A percentile compares a stretch with the other conserved stretches of the same genome.
phyloP scores from a whole-genome alignment of 2,797 vertebrate species.

The Euphonia xanthogaster region DNA sequence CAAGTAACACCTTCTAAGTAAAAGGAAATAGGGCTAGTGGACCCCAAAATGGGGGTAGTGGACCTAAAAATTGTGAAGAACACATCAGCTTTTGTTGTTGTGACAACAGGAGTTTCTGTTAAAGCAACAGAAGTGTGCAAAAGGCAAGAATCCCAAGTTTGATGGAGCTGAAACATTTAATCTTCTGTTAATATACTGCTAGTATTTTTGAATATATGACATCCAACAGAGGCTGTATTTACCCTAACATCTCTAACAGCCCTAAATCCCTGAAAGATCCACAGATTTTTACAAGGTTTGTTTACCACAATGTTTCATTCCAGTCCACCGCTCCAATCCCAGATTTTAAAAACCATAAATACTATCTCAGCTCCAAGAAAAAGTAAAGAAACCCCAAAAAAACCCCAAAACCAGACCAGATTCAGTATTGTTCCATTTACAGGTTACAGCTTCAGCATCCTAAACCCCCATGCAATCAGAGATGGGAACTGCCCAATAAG shows the following conservation, averaged over 20 bases:
- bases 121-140: neutral
- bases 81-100: neutral
- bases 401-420: accelerated
- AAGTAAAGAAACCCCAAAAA: no score
- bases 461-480: neutral
- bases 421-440: neutral
- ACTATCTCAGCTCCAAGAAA: neutral
- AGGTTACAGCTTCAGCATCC: neutral
- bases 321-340: neutral
- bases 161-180: neutral
- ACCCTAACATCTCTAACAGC: neutral
- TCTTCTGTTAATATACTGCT: neutral
- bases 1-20: neutral
- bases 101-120: neutral
- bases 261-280: neutral
- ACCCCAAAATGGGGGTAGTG: neutral
- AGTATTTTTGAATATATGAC: neutral
- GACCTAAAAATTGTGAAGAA: neutral
- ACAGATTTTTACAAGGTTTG: neutral
- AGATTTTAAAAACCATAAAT: neutral
- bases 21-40: neutral
- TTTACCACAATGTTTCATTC: neutral
- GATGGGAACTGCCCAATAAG: neutral
- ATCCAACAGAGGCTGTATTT: neutral
- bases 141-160: neutral